Base-by-base conservation (phyloP, 2,888 invertebrate genomes). In the Linnaemya vulpina region DNA sequence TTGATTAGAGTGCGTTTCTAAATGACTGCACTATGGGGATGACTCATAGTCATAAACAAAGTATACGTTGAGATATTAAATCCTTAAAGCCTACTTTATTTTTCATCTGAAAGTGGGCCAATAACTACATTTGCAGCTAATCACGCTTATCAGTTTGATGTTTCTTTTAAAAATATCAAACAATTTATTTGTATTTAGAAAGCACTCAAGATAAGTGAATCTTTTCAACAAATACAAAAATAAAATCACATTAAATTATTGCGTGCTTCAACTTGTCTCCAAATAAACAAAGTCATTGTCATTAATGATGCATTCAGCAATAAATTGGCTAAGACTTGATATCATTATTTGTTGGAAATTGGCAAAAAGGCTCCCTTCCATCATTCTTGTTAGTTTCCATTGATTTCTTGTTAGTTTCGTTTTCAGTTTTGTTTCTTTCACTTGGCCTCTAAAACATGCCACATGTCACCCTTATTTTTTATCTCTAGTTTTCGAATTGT, bases 281-380 rank as follows among this genome's bases (percentile, higher is more conserved):
- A 13, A 25, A 35, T 8, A 11, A 1, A 49, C 15, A 49, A 10
- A 11, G 10, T 22, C n/a, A 17, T 5, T 11, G 49, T 20, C 60
- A 38, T 22, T 49, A 49, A 46, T 73, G 49, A 30, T 49, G 30
- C 67, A 68, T 78, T 15, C 71, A 78, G 53, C n/a, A 53, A 55
- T 55, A 70, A 78, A 71, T 71, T 78, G 35, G 30, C 11, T 53
- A 63, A 20, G 63, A 55, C 62, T 35, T 71, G 53, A 78, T 78
- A 63, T 63, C 8, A 63, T 55, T 78, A 35, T 22, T 30, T 40
- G n/a, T 20, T 17, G 40, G 20, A 35, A 35, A 63, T 13, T 71
- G 7, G 20, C 9, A 53, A 53, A 71, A 71, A 22, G 20, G 46
- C n/a, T 70, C 8, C 10, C 62, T 30, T 5, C 30, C 30, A 2